Conservation (phyloP, 1,140 invertebrate genomes). For the Solenopsis fugax region DNA sequence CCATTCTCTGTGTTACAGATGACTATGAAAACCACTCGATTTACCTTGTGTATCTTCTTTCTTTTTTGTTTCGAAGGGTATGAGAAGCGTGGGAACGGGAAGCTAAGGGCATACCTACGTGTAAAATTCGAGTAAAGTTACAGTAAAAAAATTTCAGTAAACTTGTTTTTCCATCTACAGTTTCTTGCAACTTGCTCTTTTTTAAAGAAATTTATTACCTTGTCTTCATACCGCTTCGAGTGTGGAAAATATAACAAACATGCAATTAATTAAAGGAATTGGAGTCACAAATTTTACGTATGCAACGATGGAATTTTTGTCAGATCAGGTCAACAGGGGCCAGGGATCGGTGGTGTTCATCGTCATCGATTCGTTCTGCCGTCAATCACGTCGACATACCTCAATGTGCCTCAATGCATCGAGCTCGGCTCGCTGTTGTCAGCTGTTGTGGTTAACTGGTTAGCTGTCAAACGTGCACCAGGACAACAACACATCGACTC, state of each 20-base stretch:
- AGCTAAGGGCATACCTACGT: background rate
- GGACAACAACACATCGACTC: constrained; percentile 49
- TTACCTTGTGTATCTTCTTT: background rate
- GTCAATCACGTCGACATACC: background rate
- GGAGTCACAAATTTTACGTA: background rate
- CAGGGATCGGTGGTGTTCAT: background rate
- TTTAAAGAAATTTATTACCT: no score
- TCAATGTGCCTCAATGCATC: background rate
- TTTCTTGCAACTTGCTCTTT: background rate
- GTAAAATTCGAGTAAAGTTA: background rate
- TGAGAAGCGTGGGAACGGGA: background rate
- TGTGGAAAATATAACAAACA: background rate
- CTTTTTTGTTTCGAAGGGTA: background rate
- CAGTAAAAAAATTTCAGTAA: no score
- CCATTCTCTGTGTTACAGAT: background rate
- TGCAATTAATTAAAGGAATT: background rate
- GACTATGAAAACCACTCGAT: background rate
- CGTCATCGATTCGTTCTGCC: background rate
- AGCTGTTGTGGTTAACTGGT: background rate
- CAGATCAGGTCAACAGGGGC: no score
- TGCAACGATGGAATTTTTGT: background rate
- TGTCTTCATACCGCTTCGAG: background rate
- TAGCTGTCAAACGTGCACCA: background rate
- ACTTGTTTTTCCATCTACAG: background rate
- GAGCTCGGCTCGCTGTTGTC: no score